These are phyloP conservation scores for Athrips mouffetella DNA, from an alignment of 2,888 invertebrate genomes.

Conservation along the genomic window DNA sequence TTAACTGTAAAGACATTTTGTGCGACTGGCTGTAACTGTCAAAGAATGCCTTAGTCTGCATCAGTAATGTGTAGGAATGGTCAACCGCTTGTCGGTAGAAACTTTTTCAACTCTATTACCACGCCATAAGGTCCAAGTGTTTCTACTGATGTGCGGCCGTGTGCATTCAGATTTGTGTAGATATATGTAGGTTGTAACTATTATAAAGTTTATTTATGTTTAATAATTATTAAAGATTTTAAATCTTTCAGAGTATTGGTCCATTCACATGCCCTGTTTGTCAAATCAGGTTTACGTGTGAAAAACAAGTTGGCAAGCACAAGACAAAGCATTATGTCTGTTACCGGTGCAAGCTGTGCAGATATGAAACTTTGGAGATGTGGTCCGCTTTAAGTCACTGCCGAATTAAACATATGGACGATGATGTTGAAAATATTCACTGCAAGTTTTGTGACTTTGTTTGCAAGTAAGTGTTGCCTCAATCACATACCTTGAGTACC, in stretches of 20 bases:
- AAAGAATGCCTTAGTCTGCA: too few species aligned
- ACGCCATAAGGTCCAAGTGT: too few species aligned
- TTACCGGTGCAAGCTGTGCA: conserved; percentile 43
- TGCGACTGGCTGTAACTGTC: too few species aligned
- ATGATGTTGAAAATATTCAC: conserved; percentile 36
- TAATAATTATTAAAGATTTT: too few species aligned
- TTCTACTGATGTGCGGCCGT: too few species aligned
- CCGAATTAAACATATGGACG: conserved; percentile 35
- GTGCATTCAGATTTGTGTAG: too few species aligned
- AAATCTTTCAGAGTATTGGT: conserved; percentile 41
- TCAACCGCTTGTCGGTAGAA: too few species aligned
- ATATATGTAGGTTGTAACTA: too few species aligned
- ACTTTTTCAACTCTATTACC: too few species aligned
- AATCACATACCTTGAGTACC: background rate
- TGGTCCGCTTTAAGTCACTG: conserved; percentile 38
- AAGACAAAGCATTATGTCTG: conserved; percentile 34
- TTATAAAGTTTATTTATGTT: background rate
- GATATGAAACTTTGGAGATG: conserved; percentile 31
- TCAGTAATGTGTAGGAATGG: too few species aligned
- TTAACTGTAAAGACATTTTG: too few species aligned
- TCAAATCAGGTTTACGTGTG: conserved; percentile 29
- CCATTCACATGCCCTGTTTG: conserved; percentile 39
- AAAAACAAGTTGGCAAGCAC: conserved; percentile 28
- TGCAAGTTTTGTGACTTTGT: conserved; percentile 39
- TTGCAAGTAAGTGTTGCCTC: conserved; percentile 32